Evolutionary conservation across 2,797 vertebrate genomes (phyloP).

Genomic region (Sylvia borin): DNA sequence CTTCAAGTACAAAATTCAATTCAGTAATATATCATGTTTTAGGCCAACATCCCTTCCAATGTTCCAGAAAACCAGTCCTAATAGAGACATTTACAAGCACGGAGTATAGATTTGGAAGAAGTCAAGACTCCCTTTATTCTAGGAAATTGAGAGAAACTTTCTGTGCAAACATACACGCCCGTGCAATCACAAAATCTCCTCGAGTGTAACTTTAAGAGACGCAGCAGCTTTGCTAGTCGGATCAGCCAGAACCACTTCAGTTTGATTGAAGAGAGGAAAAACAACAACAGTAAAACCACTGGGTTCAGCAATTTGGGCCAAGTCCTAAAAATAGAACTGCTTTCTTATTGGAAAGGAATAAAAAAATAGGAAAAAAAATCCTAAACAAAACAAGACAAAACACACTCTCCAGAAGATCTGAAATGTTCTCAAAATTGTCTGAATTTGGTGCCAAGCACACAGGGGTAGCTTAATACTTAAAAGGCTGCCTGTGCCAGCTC

Average conservation of each 20-base stretch:
- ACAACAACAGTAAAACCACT: slow-evolving; percentile 71
- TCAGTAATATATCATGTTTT: neutral
- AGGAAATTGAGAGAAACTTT: slow-evolving; percentile 51
- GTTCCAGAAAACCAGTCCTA: neutral
- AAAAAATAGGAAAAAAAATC: neutral
- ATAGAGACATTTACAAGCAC: slow-evolving; percentile 36
- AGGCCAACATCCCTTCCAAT: neutral
- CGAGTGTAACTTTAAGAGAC: slow-evolving; percentile 47
- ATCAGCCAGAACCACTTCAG: slow-evolving; percentile 43
- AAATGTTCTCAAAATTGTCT: slow-evolving; percentile 68
- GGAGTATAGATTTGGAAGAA: slow-evolving; percentile 12
- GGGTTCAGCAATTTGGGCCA: slow-evolving; percentile 62
- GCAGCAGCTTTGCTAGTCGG: neutral
- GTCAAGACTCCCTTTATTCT: slow-evolving; percentile 32
- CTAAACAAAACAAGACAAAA: neutral
- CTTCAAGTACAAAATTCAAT: neutral
- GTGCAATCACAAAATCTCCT: neutral
- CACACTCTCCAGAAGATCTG: slow-evolving; percentile 28
- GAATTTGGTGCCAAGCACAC: slow-evolving; percentile 66
- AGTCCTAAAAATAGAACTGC: slow-evolving; percentile 75
- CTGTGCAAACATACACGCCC: neutral
- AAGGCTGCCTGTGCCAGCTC: slow-evolving; percentile 12
- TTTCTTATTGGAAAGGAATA: slow-evolving; percentile 73
- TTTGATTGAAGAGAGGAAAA: slow-evolving; percentile 71
- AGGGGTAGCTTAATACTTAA: slow-evolving; percentile 43